phyloP scores from a whole-genome alignment of 92 coral and sea anemone genomes.

The Phenganax stokvisi region DNA sequence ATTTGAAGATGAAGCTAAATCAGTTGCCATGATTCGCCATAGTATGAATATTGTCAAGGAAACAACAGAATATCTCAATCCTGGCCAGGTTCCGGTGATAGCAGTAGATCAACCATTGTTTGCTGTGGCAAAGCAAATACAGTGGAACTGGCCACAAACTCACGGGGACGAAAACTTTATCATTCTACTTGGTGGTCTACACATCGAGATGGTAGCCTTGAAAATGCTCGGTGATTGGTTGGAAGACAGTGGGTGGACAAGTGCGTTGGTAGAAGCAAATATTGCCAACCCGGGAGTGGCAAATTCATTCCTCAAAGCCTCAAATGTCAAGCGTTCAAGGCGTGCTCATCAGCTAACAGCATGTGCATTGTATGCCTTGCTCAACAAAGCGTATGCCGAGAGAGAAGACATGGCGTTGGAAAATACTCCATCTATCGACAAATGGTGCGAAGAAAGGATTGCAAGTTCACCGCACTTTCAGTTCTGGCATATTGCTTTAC shows the following conservation, averaged over 20 bases:
- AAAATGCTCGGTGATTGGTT: conserved; percentile 40
- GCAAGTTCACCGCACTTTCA: conserved; percentile 45
- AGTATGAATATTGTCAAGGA: conserved; percentile 39
- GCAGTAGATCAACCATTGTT: conserved; percentile 33
- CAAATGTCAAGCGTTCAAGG: conserved; percentile 48
- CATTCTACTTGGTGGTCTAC: conserved; percentile 39
- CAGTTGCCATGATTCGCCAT: conserved; percentile 42
- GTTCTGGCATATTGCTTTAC: conserved; percentile 48
- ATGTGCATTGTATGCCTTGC: conserved; percentile 42
- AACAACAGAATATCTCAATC: conserved; percentile 23
- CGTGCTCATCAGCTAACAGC: conserved; percentile 64
- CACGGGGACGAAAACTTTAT: conserved; percentile 37
- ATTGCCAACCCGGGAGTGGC: conserved; percentile 38
- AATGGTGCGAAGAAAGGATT: conserved; percentile 32
- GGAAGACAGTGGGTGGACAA: conserved; percentile 45
- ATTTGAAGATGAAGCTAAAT: conserved; percentile 38
- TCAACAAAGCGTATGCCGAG: conserved; percentile 47
- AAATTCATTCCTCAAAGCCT: conserved; percentile 37
- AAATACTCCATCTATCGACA: conserved; percentile 12
- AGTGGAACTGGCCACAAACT: conserved; percentile 46
- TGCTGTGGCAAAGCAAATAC: conserved; percentile 34
- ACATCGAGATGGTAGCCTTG: conserved; percentile 41
- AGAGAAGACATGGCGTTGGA: conserved; percentile 38
- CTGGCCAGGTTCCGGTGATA: conserved; percentile 15
- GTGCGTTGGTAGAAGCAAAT: conserved; percentile 32